These are phyloP conservation scores for Stigmatopora argus DNA, from an alignment of 2,113 vertebrate genomes.

Conservation along the genomic window DNA sequence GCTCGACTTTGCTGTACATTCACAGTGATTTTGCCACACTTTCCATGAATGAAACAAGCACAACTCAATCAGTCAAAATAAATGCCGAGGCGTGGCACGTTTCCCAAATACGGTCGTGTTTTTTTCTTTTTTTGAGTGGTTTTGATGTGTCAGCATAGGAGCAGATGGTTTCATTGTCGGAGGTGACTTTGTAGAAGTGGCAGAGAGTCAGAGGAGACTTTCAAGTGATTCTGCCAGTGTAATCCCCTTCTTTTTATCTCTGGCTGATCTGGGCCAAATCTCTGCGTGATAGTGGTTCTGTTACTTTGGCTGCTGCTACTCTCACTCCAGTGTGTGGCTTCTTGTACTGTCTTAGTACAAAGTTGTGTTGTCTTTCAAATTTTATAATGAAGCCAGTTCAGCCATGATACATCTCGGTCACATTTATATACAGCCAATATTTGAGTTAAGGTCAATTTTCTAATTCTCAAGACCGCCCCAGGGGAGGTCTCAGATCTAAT, in stretches of 20 bases:
- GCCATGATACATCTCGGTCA: not conserved
- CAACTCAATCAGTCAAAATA: slow-evolving; percentile 1
- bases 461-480: too few species aligned
- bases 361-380: not conserved
- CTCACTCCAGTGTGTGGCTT: slow-evolving; percentile 31
- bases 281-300: slow-evolving; percentile 51
- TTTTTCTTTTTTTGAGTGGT: not conserved
- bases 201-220: slow-evolving; percentile 53
- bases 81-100: not conserved
- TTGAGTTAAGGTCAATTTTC: too few species aligned
- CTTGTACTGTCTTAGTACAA: slow-evolving; percentile 10
- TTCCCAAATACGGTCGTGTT: slow-evolving; percentile 13
- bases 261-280: slow-evolving; percentile 58
- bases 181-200: slow-evolving; percentile 56
- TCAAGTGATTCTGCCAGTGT: slow-evolving; percentile 47
- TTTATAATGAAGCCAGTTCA: not conserved
- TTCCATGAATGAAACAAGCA: not conserved
- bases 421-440: too few species aligned
- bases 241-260: slow-evolving; percentile 63
- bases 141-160: slow-evolving; percentile 14
- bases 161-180: slow-evolving; percentile 42
- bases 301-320: slow-evolving; percentile 32
- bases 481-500: too few species aligned
- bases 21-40: not conserved
- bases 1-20: not conserved